Percentiles rank a stretch among this genome's conserved stretches.
phyloP scores from a whole-genome alignment of 1,140 invertebrate species.

The Leptinotarsa defecta region DNA sequence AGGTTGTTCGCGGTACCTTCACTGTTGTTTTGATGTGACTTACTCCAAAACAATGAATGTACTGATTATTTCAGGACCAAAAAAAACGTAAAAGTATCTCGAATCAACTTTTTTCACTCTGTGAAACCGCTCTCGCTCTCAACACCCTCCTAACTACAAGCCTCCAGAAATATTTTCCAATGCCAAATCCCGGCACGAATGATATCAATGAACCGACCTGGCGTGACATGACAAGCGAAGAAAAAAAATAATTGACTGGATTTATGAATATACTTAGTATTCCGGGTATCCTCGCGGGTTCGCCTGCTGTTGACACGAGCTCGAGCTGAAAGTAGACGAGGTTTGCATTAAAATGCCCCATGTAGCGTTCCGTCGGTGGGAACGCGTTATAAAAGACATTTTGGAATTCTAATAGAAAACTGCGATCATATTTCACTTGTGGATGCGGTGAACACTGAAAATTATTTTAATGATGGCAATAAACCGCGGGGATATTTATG shows the following conservation, averaged over 20 bases:
- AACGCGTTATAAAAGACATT: slow-evolving; percentile 38
- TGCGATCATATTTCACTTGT: slow-evolving; percentile 40
- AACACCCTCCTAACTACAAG: too few relatives aligned
- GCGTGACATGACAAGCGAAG: slow-evolving; percentile 1
- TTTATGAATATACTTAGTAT: slow-evolving; percentile 35
- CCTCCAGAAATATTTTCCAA: too few relatives aligned
- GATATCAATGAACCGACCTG: not conserved
- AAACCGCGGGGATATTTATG: slow-evolving; percentile 47
- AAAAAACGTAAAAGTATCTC: too few relatives aligned
- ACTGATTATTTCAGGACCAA: too few relatives aligned
- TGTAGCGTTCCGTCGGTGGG: slow-evolving; percentile 29
- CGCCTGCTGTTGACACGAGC: slow-evolving; percentile 28
- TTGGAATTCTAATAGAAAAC: slow-evolving; percentile 43
- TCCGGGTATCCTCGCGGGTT: slow-evolving; percentile 14
- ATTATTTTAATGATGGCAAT: slow-evolving; percentile 51
- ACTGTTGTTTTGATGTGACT: too few relatives aligned
- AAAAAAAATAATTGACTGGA: slow-evolving; percentile 27
- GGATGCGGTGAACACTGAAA: slow-evolving; percentile 41
- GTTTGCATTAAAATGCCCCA: slow-evolving; percentile 38
- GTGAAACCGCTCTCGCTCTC: too few relatives aligned
- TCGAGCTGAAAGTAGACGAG: slow-evolving; percentile 25
- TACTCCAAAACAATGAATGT: too few relatives aligned
- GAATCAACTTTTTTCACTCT: too few relatives aligned
- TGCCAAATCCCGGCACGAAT: too few relatives aligned
- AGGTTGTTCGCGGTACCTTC: too few relatives aligned